phyloP scores from a whole-genome alignment of 2,113 vertebrate species.

The Synchiropus splendidus region DNA sequence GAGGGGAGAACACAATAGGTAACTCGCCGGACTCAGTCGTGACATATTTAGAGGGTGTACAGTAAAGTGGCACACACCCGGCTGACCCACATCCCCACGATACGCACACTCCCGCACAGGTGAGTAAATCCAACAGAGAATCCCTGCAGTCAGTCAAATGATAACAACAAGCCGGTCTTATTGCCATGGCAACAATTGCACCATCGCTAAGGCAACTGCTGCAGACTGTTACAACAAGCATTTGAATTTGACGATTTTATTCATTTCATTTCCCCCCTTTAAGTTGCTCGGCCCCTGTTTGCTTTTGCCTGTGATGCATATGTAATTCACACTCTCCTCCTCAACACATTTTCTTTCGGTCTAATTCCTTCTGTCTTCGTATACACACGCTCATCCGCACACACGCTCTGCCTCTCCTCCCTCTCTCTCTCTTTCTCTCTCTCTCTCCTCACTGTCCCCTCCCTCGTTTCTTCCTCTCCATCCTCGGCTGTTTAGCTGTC shows the following conservation, averaged over 20 bases:
- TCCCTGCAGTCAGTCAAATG: slow-evolving; percentile 36
- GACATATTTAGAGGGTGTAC: background rate
- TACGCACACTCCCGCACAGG: slow-evolving; percentile 10
- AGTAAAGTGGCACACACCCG: background rate
- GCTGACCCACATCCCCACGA: background rate
- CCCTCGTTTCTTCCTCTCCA: slow-evolving; percentile 53
- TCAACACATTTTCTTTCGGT: slow-evolving; percentile 55
- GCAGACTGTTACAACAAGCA: slow-evolving; percentile 64
- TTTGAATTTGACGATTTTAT: slow-evolving; percentile 10
- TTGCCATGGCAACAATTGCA: slow-evolving; percentile 74
- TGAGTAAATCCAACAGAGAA: slow-evolving; percentile 21
- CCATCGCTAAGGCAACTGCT: slow-evolving; percentile 71
- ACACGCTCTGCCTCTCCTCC: slow-evolving; percentile 16
- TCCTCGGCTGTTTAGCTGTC: slow-evolving; percentile 47
- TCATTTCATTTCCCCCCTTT: slow-evolving; percentile 8
- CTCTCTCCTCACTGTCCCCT: slow-evolving; percentile 46
- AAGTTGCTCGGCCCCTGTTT: slow-evolving; percentile 17
- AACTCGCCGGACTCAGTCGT: no score
- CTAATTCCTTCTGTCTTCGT: slow-evolving; percentile 59
- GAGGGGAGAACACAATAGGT: no score
- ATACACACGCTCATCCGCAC: slow-evolving; percentile 17
- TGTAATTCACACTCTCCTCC: slow-evolving; percentile 59
- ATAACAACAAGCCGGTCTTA: slow-evolving; percentile 60
- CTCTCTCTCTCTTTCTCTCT: slow-evolving; percentile 44
- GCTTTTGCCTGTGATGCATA: slow-evolving; percentile 51